Base-by-base conservation (phyloP, 2,113 vertebrate genomes). In the Micronisus gabar region DNA sequence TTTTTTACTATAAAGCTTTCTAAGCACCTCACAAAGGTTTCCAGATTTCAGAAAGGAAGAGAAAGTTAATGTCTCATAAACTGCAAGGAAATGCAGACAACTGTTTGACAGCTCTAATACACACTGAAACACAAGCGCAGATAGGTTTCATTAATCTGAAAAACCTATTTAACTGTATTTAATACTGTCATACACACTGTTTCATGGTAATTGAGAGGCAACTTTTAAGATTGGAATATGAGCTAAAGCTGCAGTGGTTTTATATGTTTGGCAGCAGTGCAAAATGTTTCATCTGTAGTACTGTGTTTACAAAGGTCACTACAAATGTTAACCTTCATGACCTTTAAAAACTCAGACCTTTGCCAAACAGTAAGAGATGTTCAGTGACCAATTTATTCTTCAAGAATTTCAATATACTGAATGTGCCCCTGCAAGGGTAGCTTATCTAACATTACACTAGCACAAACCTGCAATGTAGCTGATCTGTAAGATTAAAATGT, bases 281-380 rank as follows among this genome's bases (percentile, higher is more conserved):
- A 89, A 88, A 95, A 72, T 52, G 5, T 84, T 93, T 88, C 23
- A 50, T 88, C 32, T 61, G 30, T 86, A 61, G 13, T 48, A 45
- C 40, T 48, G 29, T 74, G 73, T 91, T 95, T 94, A 89, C 41
- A 96, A 96, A 97, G 76, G 93, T 97, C 81, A 94, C 56, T 75
- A 94, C 25, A 95, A 95, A 94, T 95, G 86, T 89, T 95, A 97
- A 92, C 88, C 86, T 93, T 79, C 80, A 34, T 65, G 86, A 86
- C 95, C 86, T 96, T 97, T 97, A 78, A 71, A 95, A 97, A 58
- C 34, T 45, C 83, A 96, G 73, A 89, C 20, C 45, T 95, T 74
- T 89, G 43, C 29, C 66, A 90, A 81, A 72, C 25, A 70, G 48
- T 48, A 38, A 87, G 53, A 95, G 43, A 79, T 81, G 61, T 81